Base-by-base conservation (phyloP, 37 sponge, comb jelly and placozoan species). In the Haliclona indistincta region DNA sequence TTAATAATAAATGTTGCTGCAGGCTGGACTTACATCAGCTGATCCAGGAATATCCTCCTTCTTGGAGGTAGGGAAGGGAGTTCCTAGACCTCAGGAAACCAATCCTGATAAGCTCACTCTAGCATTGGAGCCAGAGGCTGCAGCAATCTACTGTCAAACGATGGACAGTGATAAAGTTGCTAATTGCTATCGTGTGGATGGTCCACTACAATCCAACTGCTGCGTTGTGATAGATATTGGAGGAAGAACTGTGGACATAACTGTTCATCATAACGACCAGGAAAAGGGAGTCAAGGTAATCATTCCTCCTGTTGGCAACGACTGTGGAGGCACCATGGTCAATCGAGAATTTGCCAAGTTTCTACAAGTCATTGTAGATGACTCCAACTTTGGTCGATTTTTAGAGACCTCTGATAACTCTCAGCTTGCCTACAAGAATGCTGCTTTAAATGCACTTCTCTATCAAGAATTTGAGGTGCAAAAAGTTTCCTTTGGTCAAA, bases 1-100 rank as follows among this genome's bases (percentile, higher is more conserved):
- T n/a, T n/a, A n/a, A n/a, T n/a, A n/a, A n/a, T n/a, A n/a, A n/a
- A 6, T 35, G 13, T 22, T 65, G 15, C 42, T 38, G 38, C 38
- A 82, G 83, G 83, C 83, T 43, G 83, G 83, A 3, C 58, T 82
- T 5, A 74, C 75, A 40, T 74, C 83, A 58, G n/a, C 6, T 58
- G 13, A 58, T 25, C 11, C 11, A 11, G n/a, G 36, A 5, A 26
- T 13, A 26, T 36, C 8, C 19, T 41, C 58, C 32, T 41, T 54
- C 26, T 47, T 47, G 7, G 25, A 69, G 34, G 56, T 58, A 26
- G 43, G 32, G 13, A 0, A 26, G 29, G 32, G 47, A 0, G 28
- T 40, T 37, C n/a, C 63, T 2, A 23, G 23, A 19, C 71, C 62
- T 42, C 2, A 13, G 25, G 75, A 82, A 56, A 32, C 28, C 0